These are phyloP conservation scores for Odocoileus virginianus DNA, from an alignment of 2,113 vertebrate species.

Conservation along the genomic window DNA sequence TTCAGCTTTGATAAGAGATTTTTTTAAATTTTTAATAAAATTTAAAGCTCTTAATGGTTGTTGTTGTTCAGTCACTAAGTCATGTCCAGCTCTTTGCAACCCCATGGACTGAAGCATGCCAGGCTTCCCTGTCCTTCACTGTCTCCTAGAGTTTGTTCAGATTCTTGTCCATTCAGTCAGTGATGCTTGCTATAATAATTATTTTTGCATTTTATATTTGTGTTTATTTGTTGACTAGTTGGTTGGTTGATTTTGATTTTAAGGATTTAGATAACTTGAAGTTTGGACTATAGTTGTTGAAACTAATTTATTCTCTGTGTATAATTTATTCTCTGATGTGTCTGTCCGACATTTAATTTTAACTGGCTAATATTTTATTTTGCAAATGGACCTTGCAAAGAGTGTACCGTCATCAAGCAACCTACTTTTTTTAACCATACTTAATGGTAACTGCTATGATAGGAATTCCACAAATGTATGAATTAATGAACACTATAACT, in stretches of 20 bases:
- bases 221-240: neutral
- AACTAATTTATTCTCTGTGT: neutral
- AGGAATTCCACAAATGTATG: neutral
- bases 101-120: neutral
- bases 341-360: neutral
- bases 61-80: neutral
- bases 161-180: neutral
- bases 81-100: neutral
- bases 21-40: neutral
- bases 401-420: neutral
- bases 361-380: neutral
- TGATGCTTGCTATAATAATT: neutral
- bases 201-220: conserved; percentile 12
- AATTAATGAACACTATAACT: neutral
- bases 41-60: neutral
- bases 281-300: neutral
- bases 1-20: neutral
- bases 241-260: neutral
- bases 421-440: neutral
- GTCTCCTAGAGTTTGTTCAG: neutral
- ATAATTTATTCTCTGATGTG: neutral
- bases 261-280: neutral
- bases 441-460: neutral
- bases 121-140: neutral
- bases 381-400: neutral